A percentile compares a stretch with the other conserved stretches of the same genome.
These are phyloP conservation scores for Andrena cerasifolii DNA, from an alignment of 1,140 invertebrate genomes.

Conservation along the genomic window DNA sequence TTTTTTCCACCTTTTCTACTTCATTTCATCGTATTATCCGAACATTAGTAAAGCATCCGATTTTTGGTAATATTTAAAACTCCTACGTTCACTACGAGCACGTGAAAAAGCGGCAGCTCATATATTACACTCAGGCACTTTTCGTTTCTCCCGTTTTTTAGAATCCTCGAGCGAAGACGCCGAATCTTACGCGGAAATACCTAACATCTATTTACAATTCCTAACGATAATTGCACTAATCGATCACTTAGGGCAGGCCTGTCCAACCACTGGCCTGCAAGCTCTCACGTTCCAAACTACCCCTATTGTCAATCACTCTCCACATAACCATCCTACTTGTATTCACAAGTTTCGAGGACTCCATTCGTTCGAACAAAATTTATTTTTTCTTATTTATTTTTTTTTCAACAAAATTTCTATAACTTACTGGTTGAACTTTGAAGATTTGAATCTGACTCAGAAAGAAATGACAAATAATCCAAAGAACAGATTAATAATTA, in stretches of 20 bases:
- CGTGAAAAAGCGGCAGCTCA: conserved; percentile 59
- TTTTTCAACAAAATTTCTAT: too few relatives aligned
- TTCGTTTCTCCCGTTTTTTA: conserved; percentile 2
- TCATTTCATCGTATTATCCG: conserved; percentile 30
- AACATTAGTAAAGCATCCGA: conserved; percentile 70
- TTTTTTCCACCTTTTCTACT: background rate
- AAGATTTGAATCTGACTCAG: too few relatives aligned
- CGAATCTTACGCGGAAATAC: conserved; percentile 10
- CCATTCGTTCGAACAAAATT: too few relatives aligned
- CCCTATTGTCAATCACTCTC: too few relatives aligned
- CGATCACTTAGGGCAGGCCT: conserved; percentile 37
- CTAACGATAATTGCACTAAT: conserved; percentile 69
- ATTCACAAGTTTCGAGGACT: too few relatives aligned
- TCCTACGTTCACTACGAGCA: conserved; percentile 51
- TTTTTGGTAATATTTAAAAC: conserved; percentile 68
- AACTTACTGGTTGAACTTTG: too few relatives aligned
- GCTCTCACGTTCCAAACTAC: too few relatives aligned
- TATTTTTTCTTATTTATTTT: too few relatives aligned
- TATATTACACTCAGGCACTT: conserved; percentile 63
- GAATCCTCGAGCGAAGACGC: background rate
- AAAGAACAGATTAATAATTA: too few relatives aligned
- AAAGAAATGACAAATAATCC: too few relatives aligned
- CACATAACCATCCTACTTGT: too few relatives aligned
- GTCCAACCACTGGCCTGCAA: background rate
- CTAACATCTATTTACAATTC: conserved; percentile 55